A percentile compares a stretch with the other conserved stretches of the same genome.
Conservation (phyloP, 1,140 invertebrate species). For the Amyelois transitella region DNA sequence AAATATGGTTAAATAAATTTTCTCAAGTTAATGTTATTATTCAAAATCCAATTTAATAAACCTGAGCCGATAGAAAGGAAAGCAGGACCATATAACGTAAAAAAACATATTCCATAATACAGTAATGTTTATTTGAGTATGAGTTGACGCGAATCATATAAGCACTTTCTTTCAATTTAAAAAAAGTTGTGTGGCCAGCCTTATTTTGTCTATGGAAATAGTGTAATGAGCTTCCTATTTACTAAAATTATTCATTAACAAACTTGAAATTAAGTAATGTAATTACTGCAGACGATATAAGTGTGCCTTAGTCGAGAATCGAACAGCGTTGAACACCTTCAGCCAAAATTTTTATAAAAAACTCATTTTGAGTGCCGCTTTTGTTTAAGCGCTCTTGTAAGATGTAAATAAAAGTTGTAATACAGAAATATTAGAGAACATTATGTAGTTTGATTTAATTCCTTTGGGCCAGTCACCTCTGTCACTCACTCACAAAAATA, state of each 20-base stretch:
- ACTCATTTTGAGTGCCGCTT: neutral
- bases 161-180: too few relatives aligned
- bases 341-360: neutral
- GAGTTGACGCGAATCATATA: too few relatives aligned
- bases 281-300: slow-evolving; percentile 2
- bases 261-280: neutral
- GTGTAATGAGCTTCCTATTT: slow-evolving; percentile 1
- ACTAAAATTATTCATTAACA: neutral
- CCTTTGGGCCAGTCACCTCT: too few relatives aligned
- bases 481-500: too few relatives aligned
- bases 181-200: neutral
- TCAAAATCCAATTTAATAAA: too few relatives aligned
- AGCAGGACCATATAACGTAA: too few relatives aligned
- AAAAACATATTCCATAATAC: too few relatives aligned
- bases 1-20: neutral
- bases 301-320: slow-evolving; percentile 7
- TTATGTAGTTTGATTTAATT: slow-evolving; percentile 19
- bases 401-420: slow-evolving; percentile 13
- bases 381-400: neutral
- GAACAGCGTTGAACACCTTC: slow-evolving; percentile 5
- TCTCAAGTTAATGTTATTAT: too few relatives aligned
- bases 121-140: too few relatives aligned
- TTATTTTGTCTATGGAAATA: slow-evolving; percentile 3
- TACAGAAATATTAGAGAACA: slow-evolving; percentile 27
- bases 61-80: too few relatives aligned